Conservation (phyloP, 2,113 vertebrate species). For the Passer montanus region DNA sequence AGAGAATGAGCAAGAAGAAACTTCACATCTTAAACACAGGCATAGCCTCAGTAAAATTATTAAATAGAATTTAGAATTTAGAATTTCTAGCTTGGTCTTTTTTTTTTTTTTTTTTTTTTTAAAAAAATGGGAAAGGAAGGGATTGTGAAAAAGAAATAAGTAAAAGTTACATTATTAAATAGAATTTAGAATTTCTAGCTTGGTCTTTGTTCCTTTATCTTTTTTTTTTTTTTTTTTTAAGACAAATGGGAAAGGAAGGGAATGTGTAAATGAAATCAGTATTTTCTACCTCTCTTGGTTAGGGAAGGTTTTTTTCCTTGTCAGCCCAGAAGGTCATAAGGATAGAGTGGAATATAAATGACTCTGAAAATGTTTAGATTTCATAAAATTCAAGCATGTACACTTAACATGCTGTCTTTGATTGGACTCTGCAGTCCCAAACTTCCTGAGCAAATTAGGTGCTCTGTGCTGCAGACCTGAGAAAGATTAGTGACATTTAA, state of each 20-base stretch:
- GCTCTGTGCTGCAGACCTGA: not conserved
- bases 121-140: not conserved
- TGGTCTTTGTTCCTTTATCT: not conserved
- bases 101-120: not conserved
- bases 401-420: not conserved
- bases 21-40: not conserved
- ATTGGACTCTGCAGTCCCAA: not conserved
- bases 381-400: not conserved
- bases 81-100: not conserved
- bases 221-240: not conserved
- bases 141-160: not conserved
- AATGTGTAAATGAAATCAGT: not conserved
- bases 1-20: not conserved
- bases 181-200: not conserved
- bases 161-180: not conserved
- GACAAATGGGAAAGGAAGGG: not conserved
- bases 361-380: not conserved
- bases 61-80: not conserved
- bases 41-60: not conserved
- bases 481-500: conserved; percentile 16
- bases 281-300: not conserved
- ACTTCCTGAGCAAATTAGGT: not conserved
- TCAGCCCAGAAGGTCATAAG: not conserved
- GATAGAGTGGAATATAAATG: not conserved
- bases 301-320: not conserved